Evolutionary conservation across 2,797 vertebrate species (phyloP), one percentile per base, ranked within the genome.

Genomic region (Philypnodon macrostomus): DNA sequence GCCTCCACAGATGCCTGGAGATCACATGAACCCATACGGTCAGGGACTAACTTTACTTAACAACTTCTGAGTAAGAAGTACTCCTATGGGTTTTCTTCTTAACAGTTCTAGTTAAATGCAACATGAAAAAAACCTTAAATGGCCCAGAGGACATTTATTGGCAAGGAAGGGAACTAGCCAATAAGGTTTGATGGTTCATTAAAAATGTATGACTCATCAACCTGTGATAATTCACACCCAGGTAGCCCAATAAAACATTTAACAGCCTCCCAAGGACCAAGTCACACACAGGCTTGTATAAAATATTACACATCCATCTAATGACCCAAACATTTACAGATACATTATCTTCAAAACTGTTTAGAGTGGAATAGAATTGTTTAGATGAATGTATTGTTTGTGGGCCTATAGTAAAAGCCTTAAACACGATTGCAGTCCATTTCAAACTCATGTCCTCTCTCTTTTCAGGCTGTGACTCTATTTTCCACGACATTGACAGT

Each of bases 21-120:
- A 97, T 88, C 93, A 96, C 90, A 96, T 96, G 94, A 95, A 95
- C 81, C 94, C 94, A 63, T 94, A 93, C 74, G 93, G 94, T 95
- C 88, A 92, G 93, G 77, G 37, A 29, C 23, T n/a, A n/a, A 19
- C 23, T 6, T 19, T 23, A 4, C n/a, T 4, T 7, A 4, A 27
- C 23, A 5, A 27, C 23, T 40, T 13, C 13, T 21, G 4, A 39
- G 23, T 35, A 2, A 35, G 14, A 15, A 23, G 21, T 23, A 6
- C 21, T 23, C 3, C 3, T 6, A 23, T 23, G 3, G 6, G 21
- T 23, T 23, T 3, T 23, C 3, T 23, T 3, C 21, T 23, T 23
- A 23, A 23, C 21, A 23, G 21, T 23, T 23, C 21, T 23, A 23
- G 3, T 23, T 23, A 3, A 23, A 6, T 23, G 6, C 21, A 23